Base-by-base conservation (phyloP, 2,888 invertebrate genomes). In the Phengaris arion region DNA sequence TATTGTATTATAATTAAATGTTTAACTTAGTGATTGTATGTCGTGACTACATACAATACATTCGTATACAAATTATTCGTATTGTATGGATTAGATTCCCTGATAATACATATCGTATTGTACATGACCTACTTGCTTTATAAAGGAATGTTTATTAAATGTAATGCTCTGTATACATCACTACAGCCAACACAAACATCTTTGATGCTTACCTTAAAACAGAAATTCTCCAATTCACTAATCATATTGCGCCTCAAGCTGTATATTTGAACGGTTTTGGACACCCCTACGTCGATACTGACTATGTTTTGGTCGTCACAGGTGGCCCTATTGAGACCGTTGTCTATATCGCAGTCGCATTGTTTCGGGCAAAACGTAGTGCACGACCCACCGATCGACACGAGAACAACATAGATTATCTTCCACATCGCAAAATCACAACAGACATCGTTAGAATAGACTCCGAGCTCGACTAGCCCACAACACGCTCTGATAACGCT, bases 201-300 rank as follows among this genome's bases (percentile, higher is more conserved):
- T 10, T 22, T 22, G 10, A 2, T 64, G 35, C 76, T 64, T 86
- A 96, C 96, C 93, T 93, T 88, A 83, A 96, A 96, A 85, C 94
- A 94, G 81, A 91, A 93, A 82, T 94, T 94, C 77, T 95, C 94
- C 83, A 96, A 85, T 80, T 94, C 94, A 80, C 94, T 94, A 79
- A 96, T 95, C 81, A 92, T 94, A 86, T 96, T 96, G 79, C 94
- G 91, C 80, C 94, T 94, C 78, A 96, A 87, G 85, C 94, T 94
- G 78, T 96, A 93, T 69, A 95, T 88, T 86, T 96, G 94, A 52
- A 95, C 95, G 45, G 88, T 89, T 72, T 87, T 86, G 0, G 96
- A 94, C 82, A 96, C 94, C 81, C 94, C 95, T 77, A 95, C 89
- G 81, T 94, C 94, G 4, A 95, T 88, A 80, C 88, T 92, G 78